phyloP scores from a whole-genome alignment of 2,888 invertebrate species.

The Drosophila meridiana region DNA sequence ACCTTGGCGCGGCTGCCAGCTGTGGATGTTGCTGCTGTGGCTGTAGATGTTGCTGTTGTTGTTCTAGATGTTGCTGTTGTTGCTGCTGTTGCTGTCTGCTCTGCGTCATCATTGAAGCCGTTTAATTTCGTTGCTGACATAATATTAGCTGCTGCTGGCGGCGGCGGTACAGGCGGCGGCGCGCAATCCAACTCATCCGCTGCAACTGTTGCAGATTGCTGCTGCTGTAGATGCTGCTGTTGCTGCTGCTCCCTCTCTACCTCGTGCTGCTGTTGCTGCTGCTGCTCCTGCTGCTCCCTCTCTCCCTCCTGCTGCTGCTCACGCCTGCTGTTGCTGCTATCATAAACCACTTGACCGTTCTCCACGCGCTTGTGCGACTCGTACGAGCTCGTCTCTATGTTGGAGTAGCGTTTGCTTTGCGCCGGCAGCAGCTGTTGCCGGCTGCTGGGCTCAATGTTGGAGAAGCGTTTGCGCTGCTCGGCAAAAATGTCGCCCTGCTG shows the following conservation, averaged over 20 bases:
- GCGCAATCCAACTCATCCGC: constrained; percentile 43
- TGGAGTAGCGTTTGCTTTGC: constrained; percentile 83
- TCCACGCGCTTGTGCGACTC: constrained; percentile 83
- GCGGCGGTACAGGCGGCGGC: constrained; percentile 70
- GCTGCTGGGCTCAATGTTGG: constrained; percentile 79
- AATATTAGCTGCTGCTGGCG: constrained; percentile 68
- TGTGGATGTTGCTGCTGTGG: constrained; percentile 16
- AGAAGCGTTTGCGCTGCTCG: constrained; percentile 81
- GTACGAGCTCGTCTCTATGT: constrained; percentile 82
- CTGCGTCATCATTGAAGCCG: constrained; percentile 62
- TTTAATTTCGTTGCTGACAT: constrained; percentile 85
- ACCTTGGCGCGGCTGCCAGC: constrained; percentile 46
- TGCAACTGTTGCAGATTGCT: background rate
- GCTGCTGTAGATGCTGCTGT: background rate
- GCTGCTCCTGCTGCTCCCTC: constrained; percentile 5
- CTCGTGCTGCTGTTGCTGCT: constrained; percentile 26
- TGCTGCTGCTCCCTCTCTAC: constrained; percentile 50
- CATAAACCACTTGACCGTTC: constrained; percentile 83
- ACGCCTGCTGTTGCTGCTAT: constrained; percentile 76
- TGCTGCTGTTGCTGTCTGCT: constrained; percentile 25
- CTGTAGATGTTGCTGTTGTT: constrained; percentile 16
- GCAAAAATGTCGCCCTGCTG: constrained; percentile 77
- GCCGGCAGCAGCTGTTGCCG: constrained; percentile 49
- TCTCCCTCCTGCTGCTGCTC: constrained; percentile 72
- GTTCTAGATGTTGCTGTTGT: constrained; percentile 28